Percentiles rank a stretch among this genome's conserved stretches.
These are phyloP conservation scores for Silurus lanzhouensis DNA, from an alignment of 2,797 vertebrate species.

Conservation along the genomic window DNA sequence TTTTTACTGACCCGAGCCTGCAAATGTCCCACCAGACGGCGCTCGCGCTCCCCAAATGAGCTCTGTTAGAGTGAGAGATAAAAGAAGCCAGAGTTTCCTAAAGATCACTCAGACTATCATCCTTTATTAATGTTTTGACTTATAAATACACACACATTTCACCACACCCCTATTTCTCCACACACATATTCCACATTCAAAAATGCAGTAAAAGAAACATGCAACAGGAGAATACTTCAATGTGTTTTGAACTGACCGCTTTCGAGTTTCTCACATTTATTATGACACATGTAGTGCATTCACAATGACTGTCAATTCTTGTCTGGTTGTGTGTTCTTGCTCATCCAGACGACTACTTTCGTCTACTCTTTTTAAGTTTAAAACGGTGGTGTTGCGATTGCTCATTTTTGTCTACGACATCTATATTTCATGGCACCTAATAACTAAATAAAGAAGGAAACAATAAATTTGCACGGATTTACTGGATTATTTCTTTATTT, in stretches of 20 bases:
- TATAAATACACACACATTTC: background rate
- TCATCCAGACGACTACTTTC: background rate
- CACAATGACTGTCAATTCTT: background rate
- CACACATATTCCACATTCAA: background rate
- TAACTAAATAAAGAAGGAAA: background rate
- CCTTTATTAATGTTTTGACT: background rate
- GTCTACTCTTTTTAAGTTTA: background rate
- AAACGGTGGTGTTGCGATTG: background rate
- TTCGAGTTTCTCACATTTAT: background rate
- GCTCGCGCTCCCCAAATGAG: slow-evolving; percentile 43
- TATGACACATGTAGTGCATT: too few species aligned
- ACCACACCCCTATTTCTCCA: too few species aligned
- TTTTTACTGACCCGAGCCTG: background rate
- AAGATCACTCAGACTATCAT: background rate
- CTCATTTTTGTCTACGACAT: background rate
- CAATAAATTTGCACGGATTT: background rate
- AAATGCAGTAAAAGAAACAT: background rate
- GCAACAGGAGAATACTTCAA: background rate
- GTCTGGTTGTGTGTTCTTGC: background rate
- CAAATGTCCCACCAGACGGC: slow-evolving; percentile 54
- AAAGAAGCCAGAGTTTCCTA: background rate
- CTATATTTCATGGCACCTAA: background rate
- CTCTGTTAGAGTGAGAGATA: background rate
- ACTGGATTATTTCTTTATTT: slow-evolving; percentile 41
- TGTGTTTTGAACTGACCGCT: background rate